Evolutionary conservation across 2,797 vertebrate species (phyloP).

Genomic region (Holocentrus rufus): DNA sequence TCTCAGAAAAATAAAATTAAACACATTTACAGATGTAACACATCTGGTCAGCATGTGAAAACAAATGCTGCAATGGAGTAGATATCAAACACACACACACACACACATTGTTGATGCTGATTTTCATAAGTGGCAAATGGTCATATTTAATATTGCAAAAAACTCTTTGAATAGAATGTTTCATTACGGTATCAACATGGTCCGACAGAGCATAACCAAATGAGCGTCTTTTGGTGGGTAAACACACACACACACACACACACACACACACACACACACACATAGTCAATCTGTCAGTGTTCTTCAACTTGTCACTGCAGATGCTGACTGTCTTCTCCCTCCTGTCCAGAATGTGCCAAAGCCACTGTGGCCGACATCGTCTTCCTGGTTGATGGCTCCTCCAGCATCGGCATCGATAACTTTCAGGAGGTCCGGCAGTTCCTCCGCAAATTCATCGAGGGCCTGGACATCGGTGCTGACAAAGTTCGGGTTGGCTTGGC

Average conservation of each 20-base stretch:
- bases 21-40: too few relatives aligned
- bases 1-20: not conserved
- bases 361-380: slow-evolving; percentile 83
- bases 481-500: slow-evolving; percentile 83
- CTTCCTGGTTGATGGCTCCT: slow-evolving; percentile 86
- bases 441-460: slow-evolving; percentile 72
- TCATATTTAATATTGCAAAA: too few relatives aligned
- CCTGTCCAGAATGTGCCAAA: slow-evolving; percentile 78
- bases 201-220: too few relatives aligned
- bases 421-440: slow-evolving; percentile 83
- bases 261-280: not conserved
- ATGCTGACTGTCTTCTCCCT: slow-evolving; percentile 35
- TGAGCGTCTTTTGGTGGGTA: not conserved
- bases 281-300: not conserved
- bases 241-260: not conserved
- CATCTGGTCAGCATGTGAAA: too few relatives aligned
- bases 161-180: too few relatives aligned
- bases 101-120: too few relatives aligned
- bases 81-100: too few relatives aligned
- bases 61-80: too few relatives aligned
- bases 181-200: too few relatives aligned
- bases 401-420: slow-evolving; percentile 74
- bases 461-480: slow-evolving; percentile 80
- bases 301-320: not conserved
- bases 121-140: too few relatives aligned